Conservation (phyloP, 2,797 vertebrate species). For the Manis pentadactyla region DNA sequence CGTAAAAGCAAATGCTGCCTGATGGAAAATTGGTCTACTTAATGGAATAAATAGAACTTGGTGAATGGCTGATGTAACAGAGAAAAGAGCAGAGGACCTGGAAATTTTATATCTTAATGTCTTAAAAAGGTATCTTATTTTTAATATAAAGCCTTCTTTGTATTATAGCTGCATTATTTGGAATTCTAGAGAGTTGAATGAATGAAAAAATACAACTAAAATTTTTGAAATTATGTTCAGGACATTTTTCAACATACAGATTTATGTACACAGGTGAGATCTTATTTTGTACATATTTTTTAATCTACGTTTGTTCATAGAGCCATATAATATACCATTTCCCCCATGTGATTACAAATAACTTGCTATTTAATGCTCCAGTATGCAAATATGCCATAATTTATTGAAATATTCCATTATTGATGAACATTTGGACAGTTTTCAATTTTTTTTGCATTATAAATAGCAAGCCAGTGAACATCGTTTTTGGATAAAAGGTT, state of each 20-base stretch:
- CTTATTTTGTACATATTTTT: neutral
- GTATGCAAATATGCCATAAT: neutral
- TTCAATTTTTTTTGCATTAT: slow-evolving; percentile 14
- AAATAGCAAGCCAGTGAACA: neutral
- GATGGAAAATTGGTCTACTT: neutral
- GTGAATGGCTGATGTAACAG: neutral
- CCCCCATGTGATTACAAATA: neutral
- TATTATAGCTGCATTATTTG: neutral
- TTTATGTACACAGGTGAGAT: neutral
- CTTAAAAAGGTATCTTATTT: neutral
- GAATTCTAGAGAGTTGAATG: slow-evolving; percentile 30
- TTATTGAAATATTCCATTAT: slow-evolving; percentile 34
- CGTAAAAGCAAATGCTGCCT: neutral
- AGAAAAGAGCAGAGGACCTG: neutral
- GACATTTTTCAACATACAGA: neutral
- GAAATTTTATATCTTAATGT: slow-evolving; percentile 22
- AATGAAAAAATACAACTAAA: slow-evolving; percentile 22
- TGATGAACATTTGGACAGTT: slow-evolving; percentile 12
- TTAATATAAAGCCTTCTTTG: slow-evolving; percentile 13
- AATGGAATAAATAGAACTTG: neutral
- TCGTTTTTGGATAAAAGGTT: neutral
- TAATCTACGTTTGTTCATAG: neutral
- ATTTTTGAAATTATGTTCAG: slow-evolving; percentile 3
- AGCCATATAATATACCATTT: neutral
- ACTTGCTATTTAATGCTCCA: neutral